These are phyloP conservation scores for Heliopora coerulea DNA, from an alignment of 92 coral and sea anemone species.

Conservation along the genomic window DNA sequence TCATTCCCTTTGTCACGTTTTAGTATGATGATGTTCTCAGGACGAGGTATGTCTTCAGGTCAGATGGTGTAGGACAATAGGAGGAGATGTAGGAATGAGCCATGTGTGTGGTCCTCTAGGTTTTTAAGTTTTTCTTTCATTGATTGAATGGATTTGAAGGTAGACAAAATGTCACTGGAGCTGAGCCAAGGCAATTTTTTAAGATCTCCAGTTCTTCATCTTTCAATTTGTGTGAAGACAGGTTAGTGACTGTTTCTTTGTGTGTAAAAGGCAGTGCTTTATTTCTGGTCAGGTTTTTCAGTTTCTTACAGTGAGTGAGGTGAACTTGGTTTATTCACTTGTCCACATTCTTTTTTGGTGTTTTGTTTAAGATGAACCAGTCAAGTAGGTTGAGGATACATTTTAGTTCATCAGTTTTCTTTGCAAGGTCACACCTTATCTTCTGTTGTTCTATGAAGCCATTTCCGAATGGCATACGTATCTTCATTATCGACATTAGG, in stretches of 20 bases:
- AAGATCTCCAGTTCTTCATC: slow-evolving; percentile 36
- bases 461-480: too few relatives aligned
- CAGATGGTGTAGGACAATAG: slow-evolving; percentile 1
- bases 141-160: slow-evolving; percentile 41
- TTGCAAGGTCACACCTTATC: too few relatives aligned
- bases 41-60: slow-evolving; percentile 27
- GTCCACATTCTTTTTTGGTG: too few relatives aligned
- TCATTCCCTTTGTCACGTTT: too few relatives aligned
- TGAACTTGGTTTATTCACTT: neutral
- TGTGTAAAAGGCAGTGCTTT: slow-evolving; percentile 44
- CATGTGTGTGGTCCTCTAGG: too few relatives aligned
- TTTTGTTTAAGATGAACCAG: too few relatives aligned
- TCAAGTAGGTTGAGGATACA: too few relatives aligned
- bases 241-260: slow-evolving; percentile 51
- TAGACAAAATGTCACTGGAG: slow-evolving; percentile 42
- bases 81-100: slow-evolving; percentile 24
- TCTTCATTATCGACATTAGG: too few relatives aligned
- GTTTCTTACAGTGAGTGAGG: neutral
- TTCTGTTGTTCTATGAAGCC: too few relatives aligned
- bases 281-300: slow-evolving; percentile 12
- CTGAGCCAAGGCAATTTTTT: slow-evolving; percentile 44
- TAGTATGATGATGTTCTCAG: too few relatives aligned
- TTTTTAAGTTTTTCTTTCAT: slow-evolving; percentile 33
- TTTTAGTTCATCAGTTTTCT: too few relatives aligned
- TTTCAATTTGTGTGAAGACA: slow-evolving; percentile 40